These are phyloP conservation scores for Danio tinwini DNA, from an alignment of 2,797 vertebrate genomes.

Conservation along the genomic window DNA sequence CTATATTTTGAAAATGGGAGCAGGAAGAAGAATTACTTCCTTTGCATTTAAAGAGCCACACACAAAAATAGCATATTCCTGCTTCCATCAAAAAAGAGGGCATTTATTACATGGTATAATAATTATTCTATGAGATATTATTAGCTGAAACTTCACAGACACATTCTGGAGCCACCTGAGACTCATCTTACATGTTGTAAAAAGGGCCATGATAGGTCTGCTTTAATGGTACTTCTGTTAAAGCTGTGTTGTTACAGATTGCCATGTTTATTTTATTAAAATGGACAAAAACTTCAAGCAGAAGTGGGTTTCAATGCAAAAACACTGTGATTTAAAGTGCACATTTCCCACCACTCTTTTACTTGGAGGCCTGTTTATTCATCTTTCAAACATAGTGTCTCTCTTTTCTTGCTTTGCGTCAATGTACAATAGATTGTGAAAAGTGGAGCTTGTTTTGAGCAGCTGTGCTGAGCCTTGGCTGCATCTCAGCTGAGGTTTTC, in stretches of 20 bases:
- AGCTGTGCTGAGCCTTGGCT: conserved; percentile 67
- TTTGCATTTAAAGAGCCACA: no score
- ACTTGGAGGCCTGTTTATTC: conserved; percentile 10
- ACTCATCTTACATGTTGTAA: no score
- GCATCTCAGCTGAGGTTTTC: conserved; percentile 76
- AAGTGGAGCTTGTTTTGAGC: conserved; percentile 73
- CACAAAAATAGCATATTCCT: no score
- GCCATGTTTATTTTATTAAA: conserved; percentile 31
- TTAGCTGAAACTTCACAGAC: no score
- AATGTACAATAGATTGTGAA: conserved; percentile 67
- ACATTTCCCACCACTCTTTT: conserved; percentile 35
- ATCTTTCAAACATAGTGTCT: conserved; percentile 13
- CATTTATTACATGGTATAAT: no score
- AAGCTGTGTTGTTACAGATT: conserved; percentile 3
- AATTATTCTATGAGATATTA: no score
- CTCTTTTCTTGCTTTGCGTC: conserved; percentile 61
- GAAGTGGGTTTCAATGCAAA: conserved; percentile 15
- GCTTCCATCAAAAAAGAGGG: no score
- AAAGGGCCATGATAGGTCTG: not conserved
- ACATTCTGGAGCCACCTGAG: no score
- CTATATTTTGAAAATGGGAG: no score
- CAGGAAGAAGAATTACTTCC: no score
- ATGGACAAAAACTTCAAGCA: conserved; percentile 3
- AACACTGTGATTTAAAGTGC: not conserved
- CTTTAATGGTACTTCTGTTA: not conserved